These are phyloP conservation scores for Dasyornis broadbenti DNA, from an alignment of 2,113 vertebrate species.

Conservation along the genomic window DNA sequence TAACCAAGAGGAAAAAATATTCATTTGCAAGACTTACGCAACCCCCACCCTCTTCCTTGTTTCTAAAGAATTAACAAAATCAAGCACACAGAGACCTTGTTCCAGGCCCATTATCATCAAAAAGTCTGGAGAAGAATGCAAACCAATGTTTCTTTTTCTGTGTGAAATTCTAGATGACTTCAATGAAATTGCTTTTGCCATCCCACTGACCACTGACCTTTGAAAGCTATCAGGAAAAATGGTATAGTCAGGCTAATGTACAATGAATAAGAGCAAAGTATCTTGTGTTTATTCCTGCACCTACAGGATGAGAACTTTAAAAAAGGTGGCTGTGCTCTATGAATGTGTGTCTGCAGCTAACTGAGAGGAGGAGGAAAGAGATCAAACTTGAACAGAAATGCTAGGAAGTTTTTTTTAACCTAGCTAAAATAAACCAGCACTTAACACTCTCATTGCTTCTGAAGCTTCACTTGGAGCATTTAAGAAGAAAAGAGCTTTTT, in stretches of 20 bases:
- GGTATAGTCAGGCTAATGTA: neutral
- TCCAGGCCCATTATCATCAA: neutral
- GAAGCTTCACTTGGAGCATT: neutral
- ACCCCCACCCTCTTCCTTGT: neutral
- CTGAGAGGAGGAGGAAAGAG: neutral
- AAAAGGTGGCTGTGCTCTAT: neutral
- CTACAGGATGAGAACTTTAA: neutral
- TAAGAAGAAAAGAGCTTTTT: neutral
- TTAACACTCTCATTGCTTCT: neutral
- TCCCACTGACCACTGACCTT: neutral
- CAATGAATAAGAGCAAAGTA: neutral
- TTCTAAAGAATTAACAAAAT: neutral
- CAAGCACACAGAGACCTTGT: neutral
- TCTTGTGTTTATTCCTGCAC: neutral
- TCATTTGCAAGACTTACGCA: neutral
- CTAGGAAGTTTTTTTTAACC: neutral
- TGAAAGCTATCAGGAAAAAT: neutral
- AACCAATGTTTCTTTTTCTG: neutral
- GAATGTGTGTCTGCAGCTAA: neutral
- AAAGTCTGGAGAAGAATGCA: neutral
- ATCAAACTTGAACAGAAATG: neutral
- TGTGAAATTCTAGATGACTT: neutral
- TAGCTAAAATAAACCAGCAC: neutral
- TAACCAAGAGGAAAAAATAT: constrained; percentile 6
- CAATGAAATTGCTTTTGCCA: neutral